A percentile compares a stretch with the other conserved stretches of the same genome.
phyloP scores from a whole-genome alignment of 1,140 invertebrate species.

The Geopemphigus sp. region DNA sequence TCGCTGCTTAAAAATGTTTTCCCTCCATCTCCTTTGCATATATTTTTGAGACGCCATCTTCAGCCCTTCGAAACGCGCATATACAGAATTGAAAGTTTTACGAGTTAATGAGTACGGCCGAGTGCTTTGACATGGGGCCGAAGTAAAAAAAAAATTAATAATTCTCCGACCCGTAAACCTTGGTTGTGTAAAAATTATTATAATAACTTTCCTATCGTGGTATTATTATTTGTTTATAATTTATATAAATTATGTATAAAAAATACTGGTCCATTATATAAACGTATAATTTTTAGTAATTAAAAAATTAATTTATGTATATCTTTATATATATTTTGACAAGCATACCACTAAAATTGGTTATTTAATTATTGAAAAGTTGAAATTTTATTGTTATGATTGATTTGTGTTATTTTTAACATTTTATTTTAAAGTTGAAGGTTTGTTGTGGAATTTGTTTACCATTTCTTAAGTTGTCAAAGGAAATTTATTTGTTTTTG shows the following conservation, averaged over 20 bases:
- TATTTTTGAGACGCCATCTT: slow-evolving; percentile 18
- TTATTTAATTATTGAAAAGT: too few relatives aligned
- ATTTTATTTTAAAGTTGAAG: background rate
- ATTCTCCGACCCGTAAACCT: background rate
- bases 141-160: slow-evolving; percentile 20
- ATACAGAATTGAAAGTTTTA: slow-evolving; percentile 41
- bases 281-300: too few relatives aligned
- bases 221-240: too few relatives aligned
- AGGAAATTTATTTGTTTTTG: too few relatives aligned
- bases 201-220: too few relatives aligned
- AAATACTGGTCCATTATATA: too few relatives aligned
- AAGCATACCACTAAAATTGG: too few relatives aligned
- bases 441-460: too few relatives aligned
- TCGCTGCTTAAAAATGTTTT: slow-evolving; percentile 13
- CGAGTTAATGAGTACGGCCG: slow-evolving; percentile 35
- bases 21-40: background rate
- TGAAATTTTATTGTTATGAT: background rate
- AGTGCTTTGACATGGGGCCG: slow-evolving; percentile 18
- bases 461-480: too few relatives aligned
- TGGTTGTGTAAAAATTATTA: slow-evolving; percentile 7
- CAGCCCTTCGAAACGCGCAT: background rate
- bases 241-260: too few relatives aligned
- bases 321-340: too few relatives aligned
- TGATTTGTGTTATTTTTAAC: background rate
- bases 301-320: too few relatives aligned